Percentiles rank a stretch among this genome's conserved stretches.
phyloP scores from a whole-genome alignment of 1,140 invertebrate species.

The Branchinecta lindahli region DNA sequence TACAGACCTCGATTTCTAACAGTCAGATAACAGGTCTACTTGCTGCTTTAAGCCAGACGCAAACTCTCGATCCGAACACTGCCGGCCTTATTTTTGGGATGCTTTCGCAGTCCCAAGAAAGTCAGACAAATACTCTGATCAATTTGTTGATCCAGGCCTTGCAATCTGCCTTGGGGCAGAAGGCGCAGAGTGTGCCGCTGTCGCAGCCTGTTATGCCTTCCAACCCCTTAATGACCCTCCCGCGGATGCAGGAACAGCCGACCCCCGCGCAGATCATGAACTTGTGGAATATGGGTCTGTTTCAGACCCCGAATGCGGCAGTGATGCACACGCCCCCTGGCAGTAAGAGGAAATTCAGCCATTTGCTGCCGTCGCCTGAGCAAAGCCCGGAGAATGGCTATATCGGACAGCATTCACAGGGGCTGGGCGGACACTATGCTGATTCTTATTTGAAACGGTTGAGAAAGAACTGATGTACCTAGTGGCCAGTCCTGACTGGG shows the following conservation, averaged over 20 bases:
- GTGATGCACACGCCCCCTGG: constrained; percentile 30
- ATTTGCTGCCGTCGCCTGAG: constrained; percentile 37
- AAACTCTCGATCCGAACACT: not conserved
- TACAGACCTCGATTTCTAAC: not conserved
- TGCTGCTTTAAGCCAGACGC: not conserved
- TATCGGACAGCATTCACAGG: constrained; percentile 41
- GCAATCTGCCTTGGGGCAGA: constrained; percentile 31
- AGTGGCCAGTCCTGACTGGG: not conserved
- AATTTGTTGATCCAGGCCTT: not conserved
- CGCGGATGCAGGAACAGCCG: constrained; percentile 18
- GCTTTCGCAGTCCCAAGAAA: not conserved
- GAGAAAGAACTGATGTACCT: constrained; percentile 29
- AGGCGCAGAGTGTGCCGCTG: constrained; percentile 22
- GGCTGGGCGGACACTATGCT: constrained; percentile 41
- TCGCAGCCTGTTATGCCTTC: not conserved
- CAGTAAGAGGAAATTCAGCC: constrained; percentile 35
- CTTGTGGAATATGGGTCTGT: not conserved
- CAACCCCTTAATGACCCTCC: constrained; percentile 7
- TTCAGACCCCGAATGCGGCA: not conserved
- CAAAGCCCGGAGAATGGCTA: constrained; percentile 37
- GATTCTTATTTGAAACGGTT: constrained; percentile 38
- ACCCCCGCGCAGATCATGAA: constrained; percentile 14
- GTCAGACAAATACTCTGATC: not conserved
- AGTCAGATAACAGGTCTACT: not conserved
- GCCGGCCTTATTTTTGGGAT: not conserved